Evolutionary conservation across 1,140 invertebrate genomes (phyloP), one percentile per base, ranked within the genome.

Genomic region (Varroa destructor): DNA sequence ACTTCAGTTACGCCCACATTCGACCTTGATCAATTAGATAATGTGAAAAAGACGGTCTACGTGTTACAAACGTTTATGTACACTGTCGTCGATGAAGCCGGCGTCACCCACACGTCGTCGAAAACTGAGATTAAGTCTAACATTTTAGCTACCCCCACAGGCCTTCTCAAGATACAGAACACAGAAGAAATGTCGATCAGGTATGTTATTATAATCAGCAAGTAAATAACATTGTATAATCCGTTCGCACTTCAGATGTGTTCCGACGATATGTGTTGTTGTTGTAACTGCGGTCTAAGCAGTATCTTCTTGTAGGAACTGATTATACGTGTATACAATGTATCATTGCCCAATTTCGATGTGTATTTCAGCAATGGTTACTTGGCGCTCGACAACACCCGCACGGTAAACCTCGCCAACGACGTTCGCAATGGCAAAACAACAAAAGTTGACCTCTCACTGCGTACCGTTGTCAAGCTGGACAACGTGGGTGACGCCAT

Each of bases 131-230:
- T 67, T 37, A 67, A 67, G 36, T 67, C 61, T 12, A 67, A 37
- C 61, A 67, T 67, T 8, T 40, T 43, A 12, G 61, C 61, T 2
- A 67, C 61, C 1, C 61, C 61, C 10, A 67, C 61, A 40, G 61
- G 12, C 1, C 36, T 67, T 1, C 8, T 51, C 46, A n/a, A 67
- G 10, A 14, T 40, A 46, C 40, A 14, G 2, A 40, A 40, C 12
- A 67, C 61, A 10, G 61, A 67, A 37, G 40, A 67, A 37, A 67
- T 67, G 61, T 67, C 61, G 12, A 67, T 67, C 61, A 67, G 61
- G 61, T 67, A 46, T 1, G 61, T 5, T 51, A 51, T 25, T 8
- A 51, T 51, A 8, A 51, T 51, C 8, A 8, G 25, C 25, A 25
- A 25, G 25, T 25, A 25, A 25, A 25, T 25, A 51, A 3, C 8